These are phyloP conservation scores for Aethina tumida DNA, from an alignment of 1,140 invertebrate species.

Conservation along the genomic window DNA sequence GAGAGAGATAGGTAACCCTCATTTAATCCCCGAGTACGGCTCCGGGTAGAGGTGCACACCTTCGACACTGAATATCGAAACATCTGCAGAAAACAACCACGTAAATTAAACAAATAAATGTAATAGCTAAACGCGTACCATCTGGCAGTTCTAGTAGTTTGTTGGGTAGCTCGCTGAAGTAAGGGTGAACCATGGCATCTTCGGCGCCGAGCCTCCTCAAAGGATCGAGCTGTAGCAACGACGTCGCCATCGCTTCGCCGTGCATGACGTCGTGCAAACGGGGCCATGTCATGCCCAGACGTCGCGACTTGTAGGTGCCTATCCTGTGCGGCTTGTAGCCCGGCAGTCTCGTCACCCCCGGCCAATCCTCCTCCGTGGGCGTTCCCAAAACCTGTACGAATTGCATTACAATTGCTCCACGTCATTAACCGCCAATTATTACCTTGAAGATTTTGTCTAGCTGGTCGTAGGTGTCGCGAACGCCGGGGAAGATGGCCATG, in stretches of 20 bases:
- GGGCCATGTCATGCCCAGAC: conserved; percentile 78
- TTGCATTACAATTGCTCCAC: neutral
- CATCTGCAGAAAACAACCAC: conserved; percentile 55
- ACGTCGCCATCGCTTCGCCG: conserved; percentile 77
- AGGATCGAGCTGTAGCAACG: conserved; percentile 83
- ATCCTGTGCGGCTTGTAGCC: conserved; percentile 78
- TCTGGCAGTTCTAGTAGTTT: conserved; percentile 84
- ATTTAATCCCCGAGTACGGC: conserved; percentile 35
- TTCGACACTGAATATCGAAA: conserved; percentile 87
- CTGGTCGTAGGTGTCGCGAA: conserved; percentile 91
- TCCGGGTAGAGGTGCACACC: conserved; percentile 69
- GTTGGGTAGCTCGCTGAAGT: conserved; percentile 81
- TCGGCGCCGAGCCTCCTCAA: conserved; percentile 76
- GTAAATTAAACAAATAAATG: conserved; percentile 10
- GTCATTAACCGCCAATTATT: conserved; percentile 4
- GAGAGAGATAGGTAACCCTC: conserved; percentile 24
- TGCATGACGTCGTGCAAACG: conserved; percentile 76
- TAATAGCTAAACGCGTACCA: conserved; percentile 47
- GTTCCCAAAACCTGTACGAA: conserved; percentile 68
- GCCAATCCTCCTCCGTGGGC: conserved; percentile 84
- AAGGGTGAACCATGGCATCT: conserved; percentile 78
- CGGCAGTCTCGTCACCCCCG: conserved; percentile 74
- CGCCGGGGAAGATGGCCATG: conserved; percentile 90
- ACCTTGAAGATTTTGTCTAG: conserved; percentile 95
- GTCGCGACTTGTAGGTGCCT: conserved; percentile 62